These are phyloP conservation scores for Xyrichtys novacula DNA, from an alignment of 2,797 vertebrate genomes.

Conservation along the genomic window DNA sequence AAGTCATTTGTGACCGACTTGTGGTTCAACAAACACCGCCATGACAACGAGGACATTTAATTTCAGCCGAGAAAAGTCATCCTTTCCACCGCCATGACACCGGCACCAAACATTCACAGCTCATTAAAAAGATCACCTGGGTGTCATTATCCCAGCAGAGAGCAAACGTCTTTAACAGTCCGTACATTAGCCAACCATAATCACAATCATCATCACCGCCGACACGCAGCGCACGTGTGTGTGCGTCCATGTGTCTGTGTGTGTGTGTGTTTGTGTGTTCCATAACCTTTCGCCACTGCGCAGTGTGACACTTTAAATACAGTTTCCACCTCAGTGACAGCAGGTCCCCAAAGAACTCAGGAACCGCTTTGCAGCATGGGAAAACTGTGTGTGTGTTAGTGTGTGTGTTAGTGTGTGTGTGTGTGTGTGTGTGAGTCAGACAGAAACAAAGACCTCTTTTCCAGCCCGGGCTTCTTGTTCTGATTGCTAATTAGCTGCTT, in stretches of 20 bases:
- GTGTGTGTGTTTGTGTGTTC: constrained; percentile 22
- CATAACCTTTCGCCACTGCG: constrained; percentile 61
- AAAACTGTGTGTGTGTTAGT: constrained; percentile 13
- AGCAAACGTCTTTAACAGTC: constrained; percentile 52
- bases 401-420: constrained; percentile 5
- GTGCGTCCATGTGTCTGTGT: constrained; percentile 23
- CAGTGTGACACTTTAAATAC: constrained; percentile 66
- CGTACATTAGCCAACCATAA: constrained; percentile 49
- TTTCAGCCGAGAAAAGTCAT: constrained; percentile 1
- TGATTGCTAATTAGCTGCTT: constrained; percentile 78
- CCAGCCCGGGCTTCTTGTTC: constrained; percentile 60
- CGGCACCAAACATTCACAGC: constrained; percentile 24
- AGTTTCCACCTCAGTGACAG: constrained; percentile 71
- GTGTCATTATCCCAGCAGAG: constrained; percentile 72
- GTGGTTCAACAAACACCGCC: constrained; percentile 8
- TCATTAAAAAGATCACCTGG: constrained; percentile 70
- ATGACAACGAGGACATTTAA: constrained; percentile 14
- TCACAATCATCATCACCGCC: constrained; percentile 50
- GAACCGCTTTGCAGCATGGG: constrained; percentile 45
- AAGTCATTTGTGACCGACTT: not conserved
- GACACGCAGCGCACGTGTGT: constrained; percentile 3
- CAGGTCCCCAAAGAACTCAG: constrained; percentile 62
- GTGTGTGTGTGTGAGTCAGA: constrained; percentile 31
- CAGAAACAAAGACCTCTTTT: constrained; percentile 67
- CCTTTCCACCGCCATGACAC: not conserved